These are phyloP conservation scores for Plebejus argus DNA, from an alignment of 2,888 invertebrate species.

Conservation along the genomic window DNA sequence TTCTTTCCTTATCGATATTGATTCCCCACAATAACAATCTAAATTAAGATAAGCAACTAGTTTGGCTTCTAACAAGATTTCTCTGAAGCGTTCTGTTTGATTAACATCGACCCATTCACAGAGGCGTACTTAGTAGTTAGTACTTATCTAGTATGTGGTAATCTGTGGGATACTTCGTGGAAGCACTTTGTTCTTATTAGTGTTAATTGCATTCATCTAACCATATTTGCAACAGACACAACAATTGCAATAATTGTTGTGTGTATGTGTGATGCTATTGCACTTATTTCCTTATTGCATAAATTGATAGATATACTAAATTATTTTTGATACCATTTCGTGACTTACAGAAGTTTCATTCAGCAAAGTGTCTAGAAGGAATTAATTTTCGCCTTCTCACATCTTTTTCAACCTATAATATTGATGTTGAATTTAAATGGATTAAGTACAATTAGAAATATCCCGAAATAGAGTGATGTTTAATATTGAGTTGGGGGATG, in stretches of 20 bases:
- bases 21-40: background rate
- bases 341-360: no score
- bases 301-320: no score
- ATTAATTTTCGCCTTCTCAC: background rate
- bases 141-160: background rate
- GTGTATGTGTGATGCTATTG: background rate
- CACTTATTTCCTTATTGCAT: background rate
- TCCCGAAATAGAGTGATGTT: background rate
- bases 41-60: background rate
- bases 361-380: background rate
- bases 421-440: background rate
- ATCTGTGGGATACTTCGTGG: conserved; percentile 11
- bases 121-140: background rate
- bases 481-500: background rate
- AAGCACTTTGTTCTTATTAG: conserved; percentile 19
- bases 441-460: background rate
- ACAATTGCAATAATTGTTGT: background rate
- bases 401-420: background rate
- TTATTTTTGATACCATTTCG: no score
- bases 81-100: background rate
- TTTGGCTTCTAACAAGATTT: conserved; percentile 3
- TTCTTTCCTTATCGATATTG: background rate
- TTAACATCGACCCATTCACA: background rate
- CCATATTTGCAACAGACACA: background rate
- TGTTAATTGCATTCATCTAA: background rate